Conservation (phyloP, 2,888 invertebrate genomes). For the Papilio elwesi region DNA sequence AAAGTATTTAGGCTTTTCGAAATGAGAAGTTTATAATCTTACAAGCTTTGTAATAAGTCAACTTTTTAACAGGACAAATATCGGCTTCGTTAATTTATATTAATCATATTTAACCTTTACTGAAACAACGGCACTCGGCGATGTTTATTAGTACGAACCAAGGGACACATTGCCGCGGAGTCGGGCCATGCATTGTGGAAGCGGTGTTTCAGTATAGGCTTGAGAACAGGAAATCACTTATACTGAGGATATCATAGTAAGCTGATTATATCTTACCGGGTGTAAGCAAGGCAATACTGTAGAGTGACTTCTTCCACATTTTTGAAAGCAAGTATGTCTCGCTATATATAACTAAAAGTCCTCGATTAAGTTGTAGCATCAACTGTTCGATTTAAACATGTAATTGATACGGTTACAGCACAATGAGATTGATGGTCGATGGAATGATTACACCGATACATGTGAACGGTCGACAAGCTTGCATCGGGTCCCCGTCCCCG, state of each 20-base stretch:
- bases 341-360: constrained; percentile 83
- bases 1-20: constrained; percentile 5
- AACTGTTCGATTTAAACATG: constrained; percentile 75
- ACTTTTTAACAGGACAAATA: constrained; percentile 69
- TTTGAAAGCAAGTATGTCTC: constrained; percentile 82
- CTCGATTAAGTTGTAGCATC: constrained; percentile 79
- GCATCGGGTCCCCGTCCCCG: constrained; percentile 50
- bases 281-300: constrained; percentile 84
- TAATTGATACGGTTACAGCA: constrained; percentile 76
- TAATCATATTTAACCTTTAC: constrained; percentile 68
- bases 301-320: constrained; percentile 84
- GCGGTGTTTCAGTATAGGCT: constrained; percentile 77
- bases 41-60: constrained; percentile 50
- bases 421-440: constrained; percentile 74
- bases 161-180: constrained; percentile 21
- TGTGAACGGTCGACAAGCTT: constrained; percentile 66
- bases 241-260: constrained; percentile 82
- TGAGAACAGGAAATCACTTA: constrained; percentile 77
- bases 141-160: constrained; percentile 48
- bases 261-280: constrained; percentile 84
- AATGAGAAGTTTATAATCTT: constrained; percentile 15
- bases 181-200: constrained; percentile 47
- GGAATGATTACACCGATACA: constrained; percentile 69
- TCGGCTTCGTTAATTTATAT: constrained; percentile 75
- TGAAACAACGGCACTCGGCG: constrained; percentile 68